Base-by-base conservation (phyloP, 2,113 vertebrate species). In the Sorex araneus region DNA sequence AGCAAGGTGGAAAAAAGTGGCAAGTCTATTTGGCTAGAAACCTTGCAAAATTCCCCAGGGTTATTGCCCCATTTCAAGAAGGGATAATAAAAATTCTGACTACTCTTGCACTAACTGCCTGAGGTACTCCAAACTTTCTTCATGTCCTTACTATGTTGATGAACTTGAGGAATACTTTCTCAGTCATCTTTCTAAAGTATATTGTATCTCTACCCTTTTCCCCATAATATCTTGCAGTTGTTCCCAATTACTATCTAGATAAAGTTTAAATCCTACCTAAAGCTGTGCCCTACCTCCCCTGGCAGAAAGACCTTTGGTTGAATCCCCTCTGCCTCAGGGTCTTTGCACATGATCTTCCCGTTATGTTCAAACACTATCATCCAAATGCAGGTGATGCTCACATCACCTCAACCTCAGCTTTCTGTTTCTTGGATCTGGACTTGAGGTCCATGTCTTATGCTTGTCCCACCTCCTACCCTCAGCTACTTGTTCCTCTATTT, bases 21-120 rank as follows among this genome's bases (percentile, higher is more conserved):
- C 67, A 19, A 76, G 71, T 82, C 71, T 93, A 12, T 94, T 23
- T 84, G 54, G 18, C 73, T 77, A 45, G 84, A 64, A 77, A 64
- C 32, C 92, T 82, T 27, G 19, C 15, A 75, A 67, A 94, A 79
- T 32, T 87, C 73, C n/a, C 18, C 36, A 54, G 36, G 15, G 25
- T n/a, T 77, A 0, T 34, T 82, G 27, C 57, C 81, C 18, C 50
- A 45, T 69, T 91, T 67, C 64, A 73, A 75, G 67, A 86, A 45
- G 1, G 40, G 60, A 23, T 10, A 40, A 84, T 71, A 82, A 69
- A 86, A 85, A 34, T 25, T 81, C 19, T 47, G 25, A 76, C 30
- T 40, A 6, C 11, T 82, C 70, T 3, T 11, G 11, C 19, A 32
- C 67, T 11, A 12, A 0, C 76, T 34, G 4, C 75, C 5, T 36